Base-by-base conservation (phyloP, 2,888 invertebrate species). In the Salpingus planirostris region DNA sequence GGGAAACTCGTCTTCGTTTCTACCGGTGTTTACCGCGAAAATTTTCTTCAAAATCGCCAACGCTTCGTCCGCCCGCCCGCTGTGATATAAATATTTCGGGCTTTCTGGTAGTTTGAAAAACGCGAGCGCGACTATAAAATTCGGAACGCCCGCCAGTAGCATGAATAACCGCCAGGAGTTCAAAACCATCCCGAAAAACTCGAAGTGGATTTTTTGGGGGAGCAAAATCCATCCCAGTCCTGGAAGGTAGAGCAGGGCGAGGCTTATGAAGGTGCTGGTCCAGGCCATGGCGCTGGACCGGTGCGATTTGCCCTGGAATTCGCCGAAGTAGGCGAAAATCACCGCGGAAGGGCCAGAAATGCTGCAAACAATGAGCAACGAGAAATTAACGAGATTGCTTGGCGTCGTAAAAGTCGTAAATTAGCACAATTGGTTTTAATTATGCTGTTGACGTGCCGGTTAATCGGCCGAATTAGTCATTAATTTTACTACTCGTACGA, bases 261-360 rank as follows among this genome's bases (percentile, higher is more conserved):
- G 3, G 2, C 43, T 50, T 12, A 50, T 44, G 33, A 64, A 67
- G 18, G 60, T 62, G 28, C 64, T 64, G 3, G 63, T 58, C 43
- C 59, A 62, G 26, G 65, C 63, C 15, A 64, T 64, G 2, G 58
- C 52, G 3, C 59, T 50, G 0, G 64, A 57, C 3, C 65, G 50
- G 44, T 61, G 54, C 11, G 54, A 57, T 1, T 46, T 33, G 2
- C 49, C 51, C 25, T 60, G 62, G 40, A 67, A 68, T 46, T 67
- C 67, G 1, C 66, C 65, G 28, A 67, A 50, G 39, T 65, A 67
- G 1, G 66, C 66, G 31, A 65, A 67, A 1, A 61, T 55, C 2
- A 65, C 60, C 3, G 65, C 60, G 2, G 64, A 60, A 3, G 66
- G 60, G 4, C 65, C 65, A 2, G 65, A 60, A 35, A 67, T 62